Conservation (phyloP, 2,888 invertebrate species). For the Chirona hameri region DNA sequence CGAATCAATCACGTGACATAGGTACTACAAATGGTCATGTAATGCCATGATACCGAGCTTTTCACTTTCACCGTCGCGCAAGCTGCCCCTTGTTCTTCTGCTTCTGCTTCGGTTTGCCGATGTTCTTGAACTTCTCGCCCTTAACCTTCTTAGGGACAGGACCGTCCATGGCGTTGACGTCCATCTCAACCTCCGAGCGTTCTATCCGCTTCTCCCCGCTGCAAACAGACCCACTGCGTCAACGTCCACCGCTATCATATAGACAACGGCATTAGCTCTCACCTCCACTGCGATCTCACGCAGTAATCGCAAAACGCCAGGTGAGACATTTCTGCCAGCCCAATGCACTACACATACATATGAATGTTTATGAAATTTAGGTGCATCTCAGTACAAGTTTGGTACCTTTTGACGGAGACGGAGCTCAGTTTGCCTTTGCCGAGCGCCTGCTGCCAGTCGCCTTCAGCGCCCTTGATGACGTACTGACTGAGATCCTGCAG, state of each 20-base stretch:
- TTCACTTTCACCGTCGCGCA: neutral
- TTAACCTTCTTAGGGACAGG: neutral
- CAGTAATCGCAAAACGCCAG: neutral
- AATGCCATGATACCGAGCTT: neutral
- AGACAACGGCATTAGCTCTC: too few species aligned
- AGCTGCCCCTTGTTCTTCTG: neutral
- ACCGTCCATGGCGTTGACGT: neutral
- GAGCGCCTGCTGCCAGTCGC: constrained; percentile 72
- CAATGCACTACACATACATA: neutral
- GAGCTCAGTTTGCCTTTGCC: constrained; percentile 44
- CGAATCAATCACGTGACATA: neutral
- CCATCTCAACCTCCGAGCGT: neutral
- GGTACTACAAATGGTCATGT: neutral
- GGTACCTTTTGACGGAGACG: constrained; percentile 41
- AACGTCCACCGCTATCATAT: too few species aligned
- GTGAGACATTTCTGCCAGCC: neutral
- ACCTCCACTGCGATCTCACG: neutral
- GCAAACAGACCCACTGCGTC: neutral
- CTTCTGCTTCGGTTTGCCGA: neutral
- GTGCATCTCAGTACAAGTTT: neutral
- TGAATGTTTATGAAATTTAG: neutral
- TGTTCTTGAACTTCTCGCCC: neutral
- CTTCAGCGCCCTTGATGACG: constrained; percentile 79
- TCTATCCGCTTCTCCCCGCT: neutral
- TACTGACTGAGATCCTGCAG: constrained; percentile 74